Evolutionary conservation across 2,113 vertebrate species (phyloP), one percentile per base, ranked within the genome.

Genomic region (Antennarius striatus): DNA sequence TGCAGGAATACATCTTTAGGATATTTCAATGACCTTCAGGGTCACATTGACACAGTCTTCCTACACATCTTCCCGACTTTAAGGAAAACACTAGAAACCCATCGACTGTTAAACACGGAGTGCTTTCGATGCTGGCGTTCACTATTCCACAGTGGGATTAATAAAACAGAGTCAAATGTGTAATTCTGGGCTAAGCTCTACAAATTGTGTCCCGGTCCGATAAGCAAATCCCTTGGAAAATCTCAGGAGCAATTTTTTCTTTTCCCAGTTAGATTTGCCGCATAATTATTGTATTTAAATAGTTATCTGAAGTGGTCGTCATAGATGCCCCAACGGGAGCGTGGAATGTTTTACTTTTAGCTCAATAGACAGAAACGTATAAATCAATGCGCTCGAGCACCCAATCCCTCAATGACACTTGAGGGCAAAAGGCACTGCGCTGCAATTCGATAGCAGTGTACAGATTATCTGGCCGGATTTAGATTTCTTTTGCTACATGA

Each of bases 391-490:
- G 13, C 52, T 67, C 76, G n/a, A 63, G 49, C 66, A 42, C 57
- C 70, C 22, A 15, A 50, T 6, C 15, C 45, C 40, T 82, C 86
- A 83, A 81, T 86, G 83, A 82, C 72, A 87, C 73, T 76, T 52
- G 58, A 81, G 86, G 86, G 75, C 76, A 77, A 87, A 83, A 79
- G 79, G 83, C 61, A 57, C 77, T 63, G 67, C 75, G 62, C 52
- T 78, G 79, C 67, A 80, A 87, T 89, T 79, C 77, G 73, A 87
- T 76, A 75, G 58, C 32, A 42, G 61, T 56, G 81, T 73, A 67
- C 75, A 74, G 87, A 91, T 91, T 91, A 91, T 89, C 83, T 43
- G 6, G 52, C 61, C 36, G 86, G 89, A 91, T 92, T 91, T 87
- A 88, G 81, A 69, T 86, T 87, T 83, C 80, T 79, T 55, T 83